These are phyloP conservation scores for Tachina grossa DNA, from an alignment of 2,888 invertebrate species.

Conservation along the genomic window DNA sequence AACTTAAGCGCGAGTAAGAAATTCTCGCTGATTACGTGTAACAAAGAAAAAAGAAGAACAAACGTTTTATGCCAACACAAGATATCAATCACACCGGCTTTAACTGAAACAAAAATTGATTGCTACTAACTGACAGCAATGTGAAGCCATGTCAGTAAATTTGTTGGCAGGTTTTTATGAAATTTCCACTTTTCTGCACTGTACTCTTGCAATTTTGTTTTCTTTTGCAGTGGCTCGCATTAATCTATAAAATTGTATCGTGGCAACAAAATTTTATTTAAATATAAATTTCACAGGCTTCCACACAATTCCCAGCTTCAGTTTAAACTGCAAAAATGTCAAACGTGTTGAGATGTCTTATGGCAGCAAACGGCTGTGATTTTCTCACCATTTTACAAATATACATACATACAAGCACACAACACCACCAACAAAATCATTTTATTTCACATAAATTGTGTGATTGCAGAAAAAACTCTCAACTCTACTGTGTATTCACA, in stretches of 20 bases:
- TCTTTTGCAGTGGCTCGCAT: background rate
- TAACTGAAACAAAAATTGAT: background rate
- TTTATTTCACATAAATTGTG: constrained; percentile 26
- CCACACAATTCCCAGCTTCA: background rate
- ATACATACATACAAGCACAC: background rate
- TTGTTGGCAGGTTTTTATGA: background rate
- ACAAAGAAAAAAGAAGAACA: background rate
- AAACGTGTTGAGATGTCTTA: constrained; percentile 8
- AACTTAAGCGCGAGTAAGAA: too few species aligned
- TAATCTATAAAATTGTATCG: constrained; percentile 1
- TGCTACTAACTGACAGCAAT: background rate
- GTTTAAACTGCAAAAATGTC: background rate
- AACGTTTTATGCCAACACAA: background rate
- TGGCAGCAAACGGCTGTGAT: background rate
- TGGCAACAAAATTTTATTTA: background rate
- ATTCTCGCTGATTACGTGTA: background rate
- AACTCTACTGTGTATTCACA: background rate
- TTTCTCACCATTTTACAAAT: background rate
- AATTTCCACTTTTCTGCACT: constrained; percentile 10
- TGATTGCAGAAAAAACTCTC: background rate
- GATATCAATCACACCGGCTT: background rate
- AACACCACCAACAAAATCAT: background rate
- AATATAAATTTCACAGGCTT: background rate
- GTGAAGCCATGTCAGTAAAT: background rate
- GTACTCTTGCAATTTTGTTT: background rate